Evolutionary conservation across 2,888 invertebrate genomes (phyloP).

Genomic region (Penaeus monodon): DNA sequence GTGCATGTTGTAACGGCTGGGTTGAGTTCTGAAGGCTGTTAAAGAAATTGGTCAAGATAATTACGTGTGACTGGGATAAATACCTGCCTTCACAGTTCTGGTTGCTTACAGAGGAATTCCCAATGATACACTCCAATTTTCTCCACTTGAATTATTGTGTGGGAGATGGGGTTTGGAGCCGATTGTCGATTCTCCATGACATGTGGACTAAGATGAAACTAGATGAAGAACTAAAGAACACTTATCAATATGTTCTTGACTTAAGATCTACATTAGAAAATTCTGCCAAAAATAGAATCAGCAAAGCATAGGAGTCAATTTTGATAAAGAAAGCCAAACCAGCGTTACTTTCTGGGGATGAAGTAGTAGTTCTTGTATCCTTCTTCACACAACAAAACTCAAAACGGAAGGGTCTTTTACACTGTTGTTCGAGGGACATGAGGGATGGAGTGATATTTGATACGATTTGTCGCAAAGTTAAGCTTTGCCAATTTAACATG

Average conservation of each 20-base stretch:
- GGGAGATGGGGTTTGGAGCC: constrained; percentile 22
- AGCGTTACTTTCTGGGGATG: constrained; percentile 14
- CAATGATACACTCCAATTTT: constrained; percentile 22
- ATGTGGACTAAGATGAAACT: not conserved
- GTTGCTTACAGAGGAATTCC: constrained; percentile 21
- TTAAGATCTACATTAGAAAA: constrained; percentile 23
- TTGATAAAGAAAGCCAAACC: not conserved
- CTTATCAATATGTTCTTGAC: constrained; percentile 13
- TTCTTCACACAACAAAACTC: constrained; percentile 4
- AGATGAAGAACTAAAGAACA: constrained; percentile 7
- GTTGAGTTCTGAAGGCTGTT: constrained; percentile 7
- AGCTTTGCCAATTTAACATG: constrained; percentile 40
- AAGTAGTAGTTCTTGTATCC: constrained; percentile 31
- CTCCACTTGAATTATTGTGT: constrained; percentile 29
- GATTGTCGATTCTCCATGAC: constrained; percentile 1
- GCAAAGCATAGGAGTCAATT: not conserved
- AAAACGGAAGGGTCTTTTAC: constrained; percentile 13
- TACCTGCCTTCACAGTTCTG: constrained; percentile 11
- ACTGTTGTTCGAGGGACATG: not conserved
- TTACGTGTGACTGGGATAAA: constrained; percentile 16
- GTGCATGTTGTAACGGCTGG: constrained; percentile 9
- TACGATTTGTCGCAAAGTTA: not conserved
- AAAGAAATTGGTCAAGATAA: not conserved
- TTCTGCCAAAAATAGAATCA: not conserved
- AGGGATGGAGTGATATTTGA: constrained; percentile 14